Conservation (phyloP, 2,797 vertebrate species). For the Hirundo rustica region DNA sequence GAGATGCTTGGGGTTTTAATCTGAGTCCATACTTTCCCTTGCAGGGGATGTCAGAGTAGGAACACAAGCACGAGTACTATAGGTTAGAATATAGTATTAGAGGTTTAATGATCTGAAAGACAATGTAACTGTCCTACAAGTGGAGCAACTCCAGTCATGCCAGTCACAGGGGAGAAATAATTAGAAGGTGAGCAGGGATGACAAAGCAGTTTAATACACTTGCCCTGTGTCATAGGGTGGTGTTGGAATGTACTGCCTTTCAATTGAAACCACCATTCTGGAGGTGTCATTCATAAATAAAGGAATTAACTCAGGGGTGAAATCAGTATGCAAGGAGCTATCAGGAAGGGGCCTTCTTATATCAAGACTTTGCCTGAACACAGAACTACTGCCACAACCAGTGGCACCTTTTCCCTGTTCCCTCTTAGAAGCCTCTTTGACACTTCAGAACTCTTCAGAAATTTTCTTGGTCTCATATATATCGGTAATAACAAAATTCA, state of each 20-base stretch:
- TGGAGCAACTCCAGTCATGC: background rate
- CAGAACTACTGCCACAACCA: background rate
- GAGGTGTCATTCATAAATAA: background rate
- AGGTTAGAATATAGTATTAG: background rate
- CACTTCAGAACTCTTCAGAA: background rate
- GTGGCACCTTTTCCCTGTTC: background rate
- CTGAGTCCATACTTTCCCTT: background rate
- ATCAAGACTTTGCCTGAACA: background rate
- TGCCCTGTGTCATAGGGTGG: background rate
- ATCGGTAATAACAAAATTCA: background rate
- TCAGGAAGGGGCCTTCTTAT: background rate
- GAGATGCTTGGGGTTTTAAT: background rate
- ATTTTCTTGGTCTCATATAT: background rate
- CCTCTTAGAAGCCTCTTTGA: background rate
- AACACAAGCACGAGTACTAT: background rate
- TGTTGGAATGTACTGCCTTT: background rate
- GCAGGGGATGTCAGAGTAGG: rapidly evolving
- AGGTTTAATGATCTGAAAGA: background rate
- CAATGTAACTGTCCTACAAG: background rate
- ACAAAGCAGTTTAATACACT: background rate
- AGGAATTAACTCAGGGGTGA: background rate
- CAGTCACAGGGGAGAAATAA: background rate
- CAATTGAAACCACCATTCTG: background rate
- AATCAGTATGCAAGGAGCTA: background rate
- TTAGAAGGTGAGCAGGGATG: background rate